Base-by-base conservation (phyloP, 1,140 invertebrate species). In the Dendroctonus valens region DNA sequence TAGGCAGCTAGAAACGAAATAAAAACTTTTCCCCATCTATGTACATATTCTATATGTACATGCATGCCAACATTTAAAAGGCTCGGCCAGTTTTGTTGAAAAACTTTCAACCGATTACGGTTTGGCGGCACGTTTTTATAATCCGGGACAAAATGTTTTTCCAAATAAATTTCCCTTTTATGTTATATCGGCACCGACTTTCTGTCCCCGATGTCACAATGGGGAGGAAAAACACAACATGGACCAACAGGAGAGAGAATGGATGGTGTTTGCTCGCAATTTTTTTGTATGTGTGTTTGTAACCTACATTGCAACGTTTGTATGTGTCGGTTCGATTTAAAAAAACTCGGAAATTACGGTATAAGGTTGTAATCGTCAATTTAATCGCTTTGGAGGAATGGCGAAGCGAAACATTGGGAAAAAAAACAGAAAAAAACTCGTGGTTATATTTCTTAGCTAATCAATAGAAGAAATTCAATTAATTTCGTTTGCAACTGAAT, bases 121-220 rank as follows among this genome's bases (percentile, higher is more conserved):
- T 48, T 48, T 48, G 54, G 54, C 38, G 54, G 57, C 42, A 44
- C 49, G 57, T 59, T 59, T 59, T 59, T 59, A 44, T 59, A 59
- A 59, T 59, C 42, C 42, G 26, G 41, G 26, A 48, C 42, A 59
- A 59, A 59, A 41, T 59, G 57, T 59, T 59, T 59, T 59, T 48
- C 57, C 57, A 49, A 59, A 59, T 59, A 59, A 59, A 59, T 59
- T 59, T 26, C 12, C 46, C 41, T 59, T 59, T 59, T 59, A 59
- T 48, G 57, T 59, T 59, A 59, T 59, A 59, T 59, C 9, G 57
- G 11, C 57, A 7, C 46, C 46, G 49, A 8, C 26, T 59, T 59
- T 15, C 57, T 44, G 39, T n/a, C 39, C 53, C 9, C 44, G 9
- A 14, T 46, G 44, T 46, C 2, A 9, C 44, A 11, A 11, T 46